Percentiles rank a stretch among this genome's conserved stretches.
Conservation (phyloP, 2,888 invertebrate species). For the Linhomoeus sp. region DNA sequence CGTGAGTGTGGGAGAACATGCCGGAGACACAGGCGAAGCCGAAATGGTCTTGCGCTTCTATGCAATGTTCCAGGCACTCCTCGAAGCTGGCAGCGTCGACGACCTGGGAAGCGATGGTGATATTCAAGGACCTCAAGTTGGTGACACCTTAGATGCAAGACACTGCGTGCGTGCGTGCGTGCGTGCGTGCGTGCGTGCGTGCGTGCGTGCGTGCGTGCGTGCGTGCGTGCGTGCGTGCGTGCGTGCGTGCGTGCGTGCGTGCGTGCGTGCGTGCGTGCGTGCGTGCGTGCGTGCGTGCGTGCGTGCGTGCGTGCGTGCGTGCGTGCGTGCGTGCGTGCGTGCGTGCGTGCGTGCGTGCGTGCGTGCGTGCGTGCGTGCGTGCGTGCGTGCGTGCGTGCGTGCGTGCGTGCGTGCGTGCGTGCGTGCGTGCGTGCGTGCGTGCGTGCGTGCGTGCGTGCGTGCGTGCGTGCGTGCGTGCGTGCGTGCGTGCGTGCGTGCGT, state of each 20-base stretch:
- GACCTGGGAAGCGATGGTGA: no score
- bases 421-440: conserved; percentile 4
- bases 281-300: conserved; percentile 4
- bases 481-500: conserved; percentile 4
- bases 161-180: no score
- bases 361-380: conserved; percentile 4
- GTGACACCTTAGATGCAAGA: no score
- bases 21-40: no score
- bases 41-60: no score
- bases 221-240: conserved; percentile 3
- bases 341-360: conserved; percentile 4
- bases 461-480: conserved; percentile 4
- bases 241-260: conserved; percentile 4
- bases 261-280: conserved; percentile 4
- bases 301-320: conserved; percentile 4
- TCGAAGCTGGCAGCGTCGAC: no score
- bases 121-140: no score
- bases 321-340: conserved; percentile 4
- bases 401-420: conserved; percentile 4
- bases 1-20: no score
- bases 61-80: no score
- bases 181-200: conserved; percentile 1
- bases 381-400: conserved; percentile 3
- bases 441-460: no score
- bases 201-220: conserved; percentile 2